Evolutionary conservation across 2,797 vertebrate genomes (phyloP), one percentile per base, ranked within the genome.

Genomic region (Microchirus variegatus): DNA sequence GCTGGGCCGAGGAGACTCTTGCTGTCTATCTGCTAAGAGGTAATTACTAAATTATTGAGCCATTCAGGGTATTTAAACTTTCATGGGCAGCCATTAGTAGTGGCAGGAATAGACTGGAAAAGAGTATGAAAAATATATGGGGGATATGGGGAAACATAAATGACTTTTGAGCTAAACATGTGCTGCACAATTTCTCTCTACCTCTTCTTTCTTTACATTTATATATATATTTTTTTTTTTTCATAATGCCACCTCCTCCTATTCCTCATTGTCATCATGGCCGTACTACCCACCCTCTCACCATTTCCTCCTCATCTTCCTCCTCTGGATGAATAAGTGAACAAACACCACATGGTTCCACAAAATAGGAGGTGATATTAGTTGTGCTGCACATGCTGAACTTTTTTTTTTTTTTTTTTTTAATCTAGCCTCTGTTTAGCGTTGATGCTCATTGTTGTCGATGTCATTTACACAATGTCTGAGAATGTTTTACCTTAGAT

Each of bases 41-140:
- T 88, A 80, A 87, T 91, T 86, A 91, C 90, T 92, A 82, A 89
- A 91, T 92, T 86, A 92, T 85, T 84, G 77, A 88, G 80, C 77
- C 85, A 75, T 84, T 89, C 78, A 10, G 69, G 63, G 66, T 74
- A 65, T 87, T 91, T 85, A 89, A 92, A 89, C 71, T 89, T 93
- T 90, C 84, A 91, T 89, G 78, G 75, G 8, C 48, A 59, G 62
- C 88, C 89, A 31, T 31, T 31, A 31, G 31, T 31, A 31, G 31
- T 31, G 62, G 66, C 10, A 58, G 62, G 59, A 63, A 66, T 10
- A 37, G 60, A 51, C 58, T 40, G 70, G 49, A 62, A 67, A 42
- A 57, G 60, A 31, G 51, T 55, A 60, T 45, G 59, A 67, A 68
- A 62, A 77, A 56, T 67, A 53, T 16, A 16, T 3, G 49, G 18